These are phyloP conservation scores for Ianthella basta DNA, from an alignment of 37 sponge, comb jelly and placozoan genomes.

Conservation along the genomic window DNA sequence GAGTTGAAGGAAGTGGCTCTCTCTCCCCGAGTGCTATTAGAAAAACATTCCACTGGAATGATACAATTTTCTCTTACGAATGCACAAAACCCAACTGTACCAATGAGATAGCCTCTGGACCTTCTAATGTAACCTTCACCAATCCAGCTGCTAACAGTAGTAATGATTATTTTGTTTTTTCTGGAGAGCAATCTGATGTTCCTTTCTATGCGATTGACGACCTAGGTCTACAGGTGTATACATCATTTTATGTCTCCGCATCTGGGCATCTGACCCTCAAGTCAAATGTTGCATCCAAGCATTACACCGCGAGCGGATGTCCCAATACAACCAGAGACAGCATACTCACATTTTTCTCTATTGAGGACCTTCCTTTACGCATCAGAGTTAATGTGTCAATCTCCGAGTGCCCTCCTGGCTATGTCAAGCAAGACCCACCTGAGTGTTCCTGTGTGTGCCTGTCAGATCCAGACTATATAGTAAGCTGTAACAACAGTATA, in stretches of 20 bases:
- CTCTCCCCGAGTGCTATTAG: too few relatives aligned
- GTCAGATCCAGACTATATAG: background rate
- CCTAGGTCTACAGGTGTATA: background rate
- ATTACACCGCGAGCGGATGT: too few relatives aligned
- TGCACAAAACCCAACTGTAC: slow-evolving; percentile 17
- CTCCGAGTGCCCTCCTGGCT: background rate
- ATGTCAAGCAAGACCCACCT: too few relatives aligned
- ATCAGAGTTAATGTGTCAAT: background rate
- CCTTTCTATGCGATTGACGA: background rate
- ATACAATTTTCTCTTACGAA: background rate
- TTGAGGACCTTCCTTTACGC: background rate
- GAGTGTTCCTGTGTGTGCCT: background rate
- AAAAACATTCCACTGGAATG: too few relatives aligned
- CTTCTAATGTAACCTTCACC: background rate
- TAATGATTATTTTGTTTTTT: background rate
- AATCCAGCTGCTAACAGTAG: background rate
- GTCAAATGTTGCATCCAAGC: too few relatives aligned
- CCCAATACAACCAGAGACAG: too few relatives aligned
- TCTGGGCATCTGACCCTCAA: too few relatives aligned
- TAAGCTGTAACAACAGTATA: too few relatives aligned
- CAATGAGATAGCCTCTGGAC: slow-evolving; percentile 39
- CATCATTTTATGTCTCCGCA: too few relatives aligned
- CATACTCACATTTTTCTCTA: background rate
- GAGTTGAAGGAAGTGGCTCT: background rate
- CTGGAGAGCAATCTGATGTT: background rate